Base-by-base conservation (phyloP, 2,888 invertebrate species). In the Pycnomerus fuliginosus region DNA sequence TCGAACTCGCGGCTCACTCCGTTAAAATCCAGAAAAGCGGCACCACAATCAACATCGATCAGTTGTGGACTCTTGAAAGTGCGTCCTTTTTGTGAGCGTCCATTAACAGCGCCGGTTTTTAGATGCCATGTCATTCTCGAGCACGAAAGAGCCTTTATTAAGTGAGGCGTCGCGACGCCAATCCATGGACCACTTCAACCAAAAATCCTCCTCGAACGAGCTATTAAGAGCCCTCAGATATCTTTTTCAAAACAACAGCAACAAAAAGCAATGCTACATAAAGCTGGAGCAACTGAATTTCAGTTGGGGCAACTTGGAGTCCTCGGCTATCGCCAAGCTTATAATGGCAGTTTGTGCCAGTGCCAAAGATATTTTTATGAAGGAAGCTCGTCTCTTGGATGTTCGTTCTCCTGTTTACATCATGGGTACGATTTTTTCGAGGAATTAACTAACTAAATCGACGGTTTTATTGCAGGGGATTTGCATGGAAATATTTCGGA, bases 401-500 rank as follows among this genome's bases (percentile, higher is more conserved):
- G 57, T 83, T 2, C 58, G 63, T 13, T 73, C 81, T 2, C 82
- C 82, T 1, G 71, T 74, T 11, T 82, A 80, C 56, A 75, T 80
- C 30, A 64, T 82, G 55, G 80, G 80, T 79, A 58, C 56, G 34
- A 43, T 37, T 16, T 31, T 16, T 16, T 16, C 29, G 11, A 32
- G n/a, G 24, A 12, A 34, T 44, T n/a, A n/a, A n/a, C n/a, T n/a
- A n/a, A n/a, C n/a, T 23, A 23, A 31, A 2, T 3, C 2, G 8
- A n/a, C 10, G 16, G 2, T 15, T 5, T 1, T 17, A 20, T 8
- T 20, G 20, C 53, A 83, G 86, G 87, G 3, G 87, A 88, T 62
- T 74, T 88, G 23, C 88, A 88, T 71, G 88, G 88, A 12, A 88
- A 87, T 68, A 79, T 82, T 48, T 68, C 74, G 4, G 85, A 87